A percentile compares a stretch with the other conserved stretches of the same genome.
These are phyloP conservation scores for Sigmodon hispidus DNA, from an alignment of 2,113 vertebrate species.

Conservation along the genomic window DNA sequence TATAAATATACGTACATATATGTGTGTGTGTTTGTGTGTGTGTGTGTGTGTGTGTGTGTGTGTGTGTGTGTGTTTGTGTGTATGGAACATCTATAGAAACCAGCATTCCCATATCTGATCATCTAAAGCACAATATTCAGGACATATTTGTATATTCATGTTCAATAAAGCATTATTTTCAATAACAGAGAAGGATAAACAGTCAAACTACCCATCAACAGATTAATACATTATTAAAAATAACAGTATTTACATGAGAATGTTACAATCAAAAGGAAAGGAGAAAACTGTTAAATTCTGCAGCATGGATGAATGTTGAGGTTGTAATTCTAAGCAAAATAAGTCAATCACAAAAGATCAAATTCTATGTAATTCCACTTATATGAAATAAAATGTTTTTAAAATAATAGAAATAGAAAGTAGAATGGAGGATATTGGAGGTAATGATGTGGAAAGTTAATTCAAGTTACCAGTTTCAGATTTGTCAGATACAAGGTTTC, in stretches of 20 bases:
- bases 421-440: background rate
- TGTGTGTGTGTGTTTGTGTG: too few species aligned
- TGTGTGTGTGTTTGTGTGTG: too few species aligned
- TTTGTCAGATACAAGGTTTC: background rate
- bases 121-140: background rate
- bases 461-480: background rate
- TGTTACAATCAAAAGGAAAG: background rate
- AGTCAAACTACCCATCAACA: background rate
- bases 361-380: background rate
- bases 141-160: background rate
- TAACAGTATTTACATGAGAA: background rate
- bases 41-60: too few species aligned
- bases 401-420: background rate
- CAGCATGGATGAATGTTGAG: background rate
- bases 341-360: background rate
- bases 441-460: background rate
- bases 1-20: too few species aligned
- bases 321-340: background rate
- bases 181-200: background rate
- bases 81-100: background rate
- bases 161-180: background rate
- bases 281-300: background rate
- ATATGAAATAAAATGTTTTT: background rate
- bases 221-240: background rate
- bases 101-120: background rate